Percentiles rank a stretch among this genome's conserved stretches.
Evolutionary conservation across 2,797 vertebrate genomes (phyloP).

Genomic region (Enoplosus armatus): DNA sequence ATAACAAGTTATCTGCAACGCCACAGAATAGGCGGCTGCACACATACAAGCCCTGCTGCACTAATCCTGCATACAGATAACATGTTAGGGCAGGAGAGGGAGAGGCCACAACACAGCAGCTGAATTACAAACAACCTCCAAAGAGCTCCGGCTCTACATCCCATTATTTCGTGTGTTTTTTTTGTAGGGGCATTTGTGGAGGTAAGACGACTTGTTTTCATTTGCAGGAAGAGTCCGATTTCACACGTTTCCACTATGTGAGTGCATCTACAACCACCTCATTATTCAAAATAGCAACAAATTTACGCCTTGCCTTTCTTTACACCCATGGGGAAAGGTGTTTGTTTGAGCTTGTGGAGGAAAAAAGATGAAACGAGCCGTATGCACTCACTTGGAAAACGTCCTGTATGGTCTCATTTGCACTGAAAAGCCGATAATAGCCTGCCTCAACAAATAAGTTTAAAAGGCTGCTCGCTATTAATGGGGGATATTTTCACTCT

Average conservation of each 20-base stretch:
- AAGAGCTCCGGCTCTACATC: conserved; percentile 33
- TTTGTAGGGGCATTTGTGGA: background rate
- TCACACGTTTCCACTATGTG: conserved; percentile 42
- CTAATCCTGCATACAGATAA: conserved; percentile 49
- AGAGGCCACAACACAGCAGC: conserved; percentile 30
- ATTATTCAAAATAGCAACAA: conserved; percentile 69
- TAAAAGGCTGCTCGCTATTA: conserved; percentile 56
- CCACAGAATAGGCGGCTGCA: conserved; percentile 28
- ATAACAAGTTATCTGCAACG: conserved; percentile 63
- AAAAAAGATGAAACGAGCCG: conserved; percentile 55
- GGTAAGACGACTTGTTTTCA: conserved; percentile 37
- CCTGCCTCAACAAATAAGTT: conserved; percentile 54
- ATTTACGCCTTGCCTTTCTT: conserved; percentile 50
- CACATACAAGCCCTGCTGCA: conserved; percentile 28
- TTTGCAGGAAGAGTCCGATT: conserved; percentile 40
- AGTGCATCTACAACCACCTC: conserved; percentile 38
- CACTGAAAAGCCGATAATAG: conserved; percentile 55
- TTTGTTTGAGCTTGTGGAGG: conserved; percentile 48
- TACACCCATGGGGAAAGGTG: conserved; percentile 49
- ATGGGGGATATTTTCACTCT: conserved; percentile 43
- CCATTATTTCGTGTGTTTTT: conserved; percentile 14
- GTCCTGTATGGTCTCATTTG: conserved; percentile 58
- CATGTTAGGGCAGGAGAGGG: conserved; percentile 32
- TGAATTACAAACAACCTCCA: conserved; percentile 56
- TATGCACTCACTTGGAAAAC: conserved; percentile 67